Evolutionary conservation across 2,113 vertebrate species (phyloP), one percentile per base, ranked within the genome.

Genomic region (Onychostruthus taczanowskii): DNA sequence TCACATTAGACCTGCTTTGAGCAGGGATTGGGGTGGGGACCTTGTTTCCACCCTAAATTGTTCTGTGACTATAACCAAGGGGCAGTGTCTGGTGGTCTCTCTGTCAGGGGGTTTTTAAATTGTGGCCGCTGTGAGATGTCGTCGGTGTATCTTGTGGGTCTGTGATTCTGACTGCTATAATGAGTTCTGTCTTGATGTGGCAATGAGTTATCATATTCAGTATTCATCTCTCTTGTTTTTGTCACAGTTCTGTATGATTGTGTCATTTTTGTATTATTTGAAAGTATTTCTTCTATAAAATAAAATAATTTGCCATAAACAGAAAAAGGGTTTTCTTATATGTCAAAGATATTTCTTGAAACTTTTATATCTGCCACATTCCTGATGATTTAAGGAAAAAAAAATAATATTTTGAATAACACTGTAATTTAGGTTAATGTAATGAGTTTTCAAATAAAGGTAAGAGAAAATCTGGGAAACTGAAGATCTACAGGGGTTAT

Each of bases 201-300:
- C 95, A 95, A 96, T 95, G 91, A 94, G 83, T 95, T 97, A 94
- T 81, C 79, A 74, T 94, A 86, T 85, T 97, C 97, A 97, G 97
- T 97, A 96, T 98, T 98, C 97, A 98, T 98, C 97, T 98, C 97
- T 97, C 92, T 96, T 96, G 93, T 94, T 97, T 95, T 97, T 97
- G 98, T 98, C 97, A 94, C 95, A 93, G 95, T 97, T 97, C 95
- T 97, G 94, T 97, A 96, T 94, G 89, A 97, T 97, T 96, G 89
- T 97, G 97, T 97, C 97, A 95, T 97, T 96, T 97, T 97, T 98
- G 97, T 98, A 97, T 97, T 93, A 95, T 98, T 97, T 97, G 95
- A 97, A 97, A 97, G 72, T 97, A 97, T 97, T 97, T 97, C 98
- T 97, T 97, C 97, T 98, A 97, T 87, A 92, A 98, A 98, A 98